A percentile compares a stretch with the other conserved stretches of the same genome.
Evolutionary conservation across 2,113 vertebrate species (phyloP).

Genomic region (Tautogolabrus adspersus): DNA sequence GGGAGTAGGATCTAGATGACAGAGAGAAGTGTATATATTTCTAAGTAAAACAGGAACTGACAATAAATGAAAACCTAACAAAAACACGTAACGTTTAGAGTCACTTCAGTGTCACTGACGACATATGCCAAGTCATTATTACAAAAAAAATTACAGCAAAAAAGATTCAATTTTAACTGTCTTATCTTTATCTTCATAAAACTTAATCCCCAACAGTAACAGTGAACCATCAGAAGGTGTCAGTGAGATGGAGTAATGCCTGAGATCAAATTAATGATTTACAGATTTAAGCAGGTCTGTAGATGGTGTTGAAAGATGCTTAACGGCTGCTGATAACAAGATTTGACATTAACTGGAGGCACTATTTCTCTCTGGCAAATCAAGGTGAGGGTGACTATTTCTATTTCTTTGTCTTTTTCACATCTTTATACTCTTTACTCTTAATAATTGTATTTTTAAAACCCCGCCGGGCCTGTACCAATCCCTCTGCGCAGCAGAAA

Average conservation of each 20-base stretch:
- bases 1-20: too few relatives aligned
- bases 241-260: constrained; percentile 26
- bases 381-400: constrained; percentile 51
- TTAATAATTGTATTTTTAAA: constrained; percentile 55
- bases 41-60: too few relatives aligned
- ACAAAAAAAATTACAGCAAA: too few relatives aligned
- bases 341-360: constrained; percentile 49
- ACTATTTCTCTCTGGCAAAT: constrained; percentile 34
- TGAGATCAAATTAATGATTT: constrained; percentile 53
- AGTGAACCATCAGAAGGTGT: constrained; percentile 30
- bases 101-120: too few relatives aligned
- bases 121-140: too few relatives aligned
- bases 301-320: constrained; percentile 42
- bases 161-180: neutral
- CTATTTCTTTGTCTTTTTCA: constrained; percentile 35
- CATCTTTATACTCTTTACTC: constrained; percentile 45
- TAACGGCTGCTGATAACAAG: constrained; percentile 52
- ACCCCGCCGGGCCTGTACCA: constrained; percentile 35
- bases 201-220: constrained; percentile 14
- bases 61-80: too few relatives aligned
- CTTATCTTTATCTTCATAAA: constrained; percentile 5
- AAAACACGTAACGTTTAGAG: too few relatives aligned
- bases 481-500: constrained; percentile 49
- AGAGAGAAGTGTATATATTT: too few relatives aligned
- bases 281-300: constrained; percentile 43